Evolutionary conservation across 2,888 invertebrate species (phyloP), one percentile per base, ranked within the genome.

Genomic region (Apocheima hispidaria): DNA sequence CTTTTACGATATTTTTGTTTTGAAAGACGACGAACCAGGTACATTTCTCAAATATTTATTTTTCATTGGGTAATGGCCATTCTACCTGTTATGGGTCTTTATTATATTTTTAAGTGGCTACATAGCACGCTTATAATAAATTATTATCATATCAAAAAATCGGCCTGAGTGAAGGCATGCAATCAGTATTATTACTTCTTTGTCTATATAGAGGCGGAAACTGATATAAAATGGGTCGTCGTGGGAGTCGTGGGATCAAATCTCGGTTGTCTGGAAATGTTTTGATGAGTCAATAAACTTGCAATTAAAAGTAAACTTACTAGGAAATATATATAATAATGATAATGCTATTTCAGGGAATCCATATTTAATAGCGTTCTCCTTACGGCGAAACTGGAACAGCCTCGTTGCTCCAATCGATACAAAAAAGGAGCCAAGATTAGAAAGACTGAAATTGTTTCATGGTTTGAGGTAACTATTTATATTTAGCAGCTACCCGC

Each of bases 371-470:
- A 48, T 88, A 28, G 77, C 90, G 0, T 92, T 92, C 68, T 92
- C 91, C 0, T 4, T 91, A 14, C 79, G 77, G 1, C 80, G 82
- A 10, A 92, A 91, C 63, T 92, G 92, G 92, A 38, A 55, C 0
- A 85, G 75, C 48, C 44, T 92, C 26, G 79, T 80, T 2, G 83
- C 87, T 0, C 76, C 88, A 0, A 71, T 76, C 28, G 81, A 64
- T 20, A 46, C 53, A 1, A 75, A n/a, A 69, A 58, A 1, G 0
- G 92, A 92, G 2, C 82, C 87, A 0, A 79, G 90, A 58, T 51
- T 89, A 5, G 81, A 84, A 38, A 82, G 86, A 62, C 73, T 92
- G 28, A 90, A 84, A 73, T 49, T 81, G 9, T 90, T 92, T 64
- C 78, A 90, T 67, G 91, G 91, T 7, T 36, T 91, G 23, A 88